phyloP scores from a whole-genome alignment of 2,113 vertebrate genomes.

The Eretmochelys imbricata region DNA sequence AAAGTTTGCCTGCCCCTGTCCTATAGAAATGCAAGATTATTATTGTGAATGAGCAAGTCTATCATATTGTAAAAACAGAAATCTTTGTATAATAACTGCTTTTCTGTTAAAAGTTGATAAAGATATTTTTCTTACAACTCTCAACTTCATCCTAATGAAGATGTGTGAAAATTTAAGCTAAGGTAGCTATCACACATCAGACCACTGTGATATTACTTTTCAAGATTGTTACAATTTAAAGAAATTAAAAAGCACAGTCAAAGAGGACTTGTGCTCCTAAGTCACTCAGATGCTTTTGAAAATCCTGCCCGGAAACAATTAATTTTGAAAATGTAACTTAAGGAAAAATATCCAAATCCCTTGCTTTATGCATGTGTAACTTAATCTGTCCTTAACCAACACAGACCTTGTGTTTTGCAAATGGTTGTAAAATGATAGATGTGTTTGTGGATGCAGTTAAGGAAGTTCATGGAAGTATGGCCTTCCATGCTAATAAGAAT shows the following conservation, averaged over 20 bases:
- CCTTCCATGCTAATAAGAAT: background rate
- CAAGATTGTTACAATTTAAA: background rate
- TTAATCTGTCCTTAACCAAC: background rate
- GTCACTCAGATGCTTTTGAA: background rate
- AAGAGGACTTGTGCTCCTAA: background rate
- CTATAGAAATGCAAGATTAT: background rate
- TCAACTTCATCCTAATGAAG: background rate
- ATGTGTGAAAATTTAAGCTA: background rate
- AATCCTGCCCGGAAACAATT: background rate
- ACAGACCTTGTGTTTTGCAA: background rate
- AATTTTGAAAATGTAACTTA: background rate
- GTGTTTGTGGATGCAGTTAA: background rate
- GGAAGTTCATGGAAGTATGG: background rate
- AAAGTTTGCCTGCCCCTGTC: no score
- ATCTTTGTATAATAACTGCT: background rate
- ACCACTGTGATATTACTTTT: background rate
- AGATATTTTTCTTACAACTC: background rate
- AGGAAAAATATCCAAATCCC: background rate
- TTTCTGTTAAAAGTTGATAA: background rate
- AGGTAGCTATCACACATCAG: background rate
- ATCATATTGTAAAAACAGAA: background rate
- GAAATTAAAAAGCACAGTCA: background rate
- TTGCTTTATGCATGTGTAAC: background rate
- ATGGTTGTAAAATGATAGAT: background rate
- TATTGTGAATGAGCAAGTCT: background rate